These are phyloP conservation scores for Rhombomys opimus DNA, from an alignment of 2,113 vertebrate species.

Conservation along the genomic window DNA sequence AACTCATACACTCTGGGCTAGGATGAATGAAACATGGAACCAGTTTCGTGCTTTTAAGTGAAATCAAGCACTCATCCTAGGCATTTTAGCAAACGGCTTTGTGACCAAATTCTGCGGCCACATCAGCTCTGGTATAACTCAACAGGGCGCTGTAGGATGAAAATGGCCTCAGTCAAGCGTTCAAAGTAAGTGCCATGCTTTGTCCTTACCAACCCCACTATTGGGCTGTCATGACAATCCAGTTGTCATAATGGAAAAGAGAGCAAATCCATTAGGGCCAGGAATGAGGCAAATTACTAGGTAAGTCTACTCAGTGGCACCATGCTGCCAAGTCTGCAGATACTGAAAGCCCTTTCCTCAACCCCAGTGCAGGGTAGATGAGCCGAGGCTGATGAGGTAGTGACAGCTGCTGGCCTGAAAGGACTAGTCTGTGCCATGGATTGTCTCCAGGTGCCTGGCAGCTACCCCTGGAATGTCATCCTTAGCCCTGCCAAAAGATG, in stretches of 20 bases:
- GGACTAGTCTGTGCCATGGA: neutral
- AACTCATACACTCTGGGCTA: neutral
- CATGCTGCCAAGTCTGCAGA: neutral
- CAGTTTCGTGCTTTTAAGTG: neutral
- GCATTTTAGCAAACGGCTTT: neutral
- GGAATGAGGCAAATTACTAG: neutral
- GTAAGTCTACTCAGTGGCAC: neutral
- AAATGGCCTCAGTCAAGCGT: neutral
- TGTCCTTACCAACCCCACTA: neutral
- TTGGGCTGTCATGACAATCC: neutral
- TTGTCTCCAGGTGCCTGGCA: neutral
- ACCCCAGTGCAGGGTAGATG: neutral
- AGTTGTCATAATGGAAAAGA: neutral
- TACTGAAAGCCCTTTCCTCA: neutral
- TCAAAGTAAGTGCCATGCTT: neutral
- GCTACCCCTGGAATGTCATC: neutral
- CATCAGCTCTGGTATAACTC: neutral
- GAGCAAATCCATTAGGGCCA: neutral
- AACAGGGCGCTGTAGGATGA: neutral
- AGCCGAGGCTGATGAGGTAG: slow-evolving; percentile 9
- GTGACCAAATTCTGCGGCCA: neutral
- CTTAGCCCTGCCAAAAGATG: neutral
- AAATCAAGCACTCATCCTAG: neutral
- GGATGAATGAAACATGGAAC: neutral
- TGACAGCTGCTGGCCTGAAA: neutral